Evolutionary conservation across 2,113 vertebrate species (phyloP).

Genomic region (Haemorhous mexicanus): DNA sequence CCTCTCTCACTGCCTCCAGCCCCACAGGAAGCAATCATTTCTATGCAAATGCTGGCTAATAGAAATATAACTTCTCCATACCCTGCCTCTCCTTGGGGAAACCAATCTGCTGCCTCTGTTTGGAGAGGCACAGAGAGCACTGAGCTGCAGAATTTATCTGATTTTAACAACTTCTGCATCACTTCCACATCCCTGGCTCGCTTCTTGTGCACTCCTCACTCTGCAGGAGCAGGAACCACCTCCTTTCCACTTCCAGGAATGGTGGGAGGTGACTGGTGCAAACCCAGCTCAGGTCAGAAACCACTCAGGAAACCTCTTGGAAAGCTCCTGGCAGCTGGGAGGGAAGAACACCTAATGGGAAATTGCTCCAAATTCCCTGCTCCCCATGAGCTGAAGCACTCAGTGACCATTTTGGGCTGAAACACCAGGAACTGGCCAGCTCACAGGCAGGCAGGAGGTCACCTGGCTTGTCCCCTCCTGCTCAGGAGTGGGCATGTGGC

Average conservation of each 20-base stretch:
- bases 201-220: background rate
- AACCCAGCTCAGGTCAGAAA: background rate
- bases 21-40: conserved; percentile 11
- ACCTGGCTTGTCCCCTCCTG: background rate
- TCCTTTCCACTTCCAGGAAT: background rate
- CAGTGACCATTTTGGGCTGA: background rate
- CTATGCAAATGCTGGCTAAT: background rate
- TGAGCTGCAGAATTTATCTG: background rate
- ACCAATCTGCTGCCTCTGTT: background rate
- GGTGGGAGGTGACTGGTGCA: background rate
- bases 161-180: background rate
- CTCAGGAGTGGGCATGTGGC: background rate
- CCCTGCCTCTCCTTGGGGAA: conserved; percentile 16
- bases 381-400: background rate
- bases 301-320: background rate
- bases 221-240: background rate
- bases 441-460: background rate
- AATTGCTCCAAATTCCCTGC: background rate
- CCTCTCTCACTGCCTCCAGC: background rate
- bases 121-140: background rate
- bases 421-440: background rate
- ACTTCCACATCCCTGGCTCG: background rate
- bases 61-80: conserved; percentile 12
- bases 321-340: background rate
- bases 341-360: background rate